Percentiles rank a stretch among this genome's conserved stretches.
Conservation (phyloP, 2,797 vertebrate genomes). For the Australoheros facetus region DNA sequence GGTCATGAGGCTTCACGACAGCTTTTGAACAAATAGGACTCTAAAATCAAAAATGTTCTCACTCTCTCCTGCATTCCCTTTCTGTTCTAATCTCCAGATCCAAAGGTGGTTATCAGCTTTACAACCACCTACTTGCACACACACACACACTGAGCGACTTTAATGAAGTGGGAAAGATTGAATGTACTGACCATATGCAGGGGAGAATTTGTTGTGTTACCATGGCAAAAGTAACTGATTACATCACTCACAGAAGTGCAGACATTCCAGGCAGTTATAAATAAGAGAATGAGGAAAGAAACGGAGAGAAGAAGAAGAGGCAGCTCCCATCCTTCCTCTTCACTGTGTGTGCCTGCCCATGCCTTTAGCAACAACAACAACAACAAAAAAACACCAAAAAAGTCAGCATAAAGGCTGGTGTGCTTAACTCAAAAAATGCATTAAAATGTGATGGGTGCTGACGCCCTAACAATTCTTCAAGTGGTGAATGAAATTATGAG, state of each 20-base stretch:
- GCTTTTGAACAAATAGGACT: conserved; percentile 41
- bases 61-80: background rate
- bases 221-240: conserved; percentile 58
- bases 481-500: background rate
- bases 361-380: background rate
- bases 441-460: background rate
- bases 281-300: conserved; percentile 45
- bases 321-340: conserved; percentile 24
- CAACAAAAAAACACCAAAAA: background rate
- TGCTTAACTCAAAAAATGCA: background rate
- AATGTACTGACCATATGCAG: conserved; percentile 32
- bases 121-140: background rate
- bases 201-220: conserved; percentile 73
- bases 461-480: background rate
- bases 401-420: background rate
- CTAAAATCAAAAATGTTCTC: conserved; percentile 2
- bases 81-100: conserved; percentile 1
- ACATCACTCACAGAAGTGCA: conserved; percentile 67
- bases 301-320: conserved; percentile 18
- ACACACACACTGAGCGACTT: background rate
- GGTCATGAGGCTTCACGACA: conserved; percentile 38
- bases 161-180: conserved; percentile 42
- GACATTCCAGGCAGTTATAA: conserved; percentile 57
- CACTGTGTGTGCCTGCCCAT: background rate
- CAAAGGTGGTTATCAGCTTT: conserved; percentile 12